phyloP scores from a whole-genome alignment of 2,888 invertebrate species.

The Erebia palarica region DNA sequence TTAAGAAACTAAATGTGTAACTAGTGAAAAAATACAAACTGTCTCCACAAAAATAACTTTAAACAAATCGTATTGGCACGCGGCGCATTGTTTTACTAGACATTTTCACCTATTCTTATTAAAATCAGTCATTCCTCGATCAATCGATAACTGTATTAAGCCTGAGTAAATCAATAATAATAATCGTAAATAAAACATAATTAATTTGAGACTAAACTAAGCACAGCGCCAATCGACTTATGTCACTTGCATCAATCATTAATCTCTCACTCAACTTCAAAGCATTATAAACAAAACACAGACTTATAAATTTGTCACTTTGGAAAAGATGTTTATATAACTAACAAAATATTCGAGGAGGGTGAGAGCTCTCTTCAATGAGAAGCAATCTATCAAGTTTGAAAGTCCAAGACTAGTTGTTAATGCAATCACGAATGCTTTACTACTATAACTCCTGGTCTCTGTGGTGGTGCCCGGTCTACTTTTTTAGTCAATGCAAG shows the following conservation, averaged over 20 bases:
- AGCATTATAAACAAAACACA: slow-evolving; percentile 72
- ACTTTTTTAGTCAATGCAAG: slow-evolving; percentile 82
- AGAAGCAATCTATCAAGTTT: slow-evolving; percentile 53
- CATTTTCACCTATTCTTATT: slow-evolving; percentile 60
- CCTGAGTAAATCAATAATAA: slow-evolving; percentile 59
- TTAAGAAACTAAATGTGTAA: neutral
- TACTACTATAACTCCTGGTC: slow-evolving; percentile 95
- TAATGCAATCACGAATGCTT: slow-evolving; percentile 89
- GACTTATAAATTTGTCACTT: slow-evolving; percentile 80
- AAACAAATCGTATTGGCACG: slow-evolving; percentile 62
- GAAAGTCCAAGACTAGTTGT: slow-evolving; percentile 53
- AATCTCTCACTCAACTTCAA: slow-evolving; percentile 62
- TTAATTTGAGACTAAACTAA: slow-evolving; percentile 78
- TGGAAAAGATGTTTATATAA: slow-evolving; percentile 76
- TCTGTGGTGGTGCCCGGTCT: slow-evolving; percentile 82
- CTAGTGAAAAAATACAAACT: neutral
- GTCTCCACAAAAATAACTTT: neutral
- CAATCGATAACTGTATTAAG: slow-evolving; percentile 57
- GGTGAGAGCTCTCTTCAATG: slow-evolving; percentile 66
- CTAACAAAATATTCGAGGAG: slow-evolving; percentile 79
- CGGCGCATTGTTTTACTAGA: slow-evolving; percentile 59
- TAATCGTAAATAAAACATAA: slow-evolving; percentile 56
- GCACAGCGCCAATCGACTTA: slow-evolving; percentile 70
- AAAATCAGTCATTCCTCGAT: slow-evolving; percentile 71
- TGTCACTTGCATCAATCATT: slow-evolving; percentile 58